These are phyloP conservation scores for Drosophila quinaria DNA, from an alignment of 2,888 invertebrate genomes.

Conservation along the genomic window DNA sequence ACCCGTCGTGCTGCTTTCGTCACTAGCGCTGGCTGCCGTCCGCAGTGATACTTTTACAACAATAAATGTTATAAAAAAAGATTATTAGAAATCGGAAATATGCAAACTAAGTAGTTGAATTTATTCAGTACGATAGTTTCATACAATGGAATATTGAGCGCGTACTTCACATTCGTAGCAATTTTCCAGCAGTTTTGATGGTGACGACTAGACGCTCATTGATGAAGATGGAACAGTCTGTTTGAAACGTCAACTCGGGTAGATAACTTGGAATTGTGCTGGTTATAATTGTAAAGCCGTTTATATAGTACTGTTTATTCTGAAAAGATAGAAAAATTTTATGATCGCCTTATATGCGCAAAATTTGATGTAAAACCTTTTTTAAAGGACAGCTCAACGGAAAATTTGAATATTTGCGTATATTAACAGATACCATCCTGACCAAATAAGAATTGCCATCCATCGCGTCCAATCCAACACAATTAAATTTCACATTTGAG, in stretches of 20 bases:
- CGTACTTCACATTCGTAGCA: neutral
- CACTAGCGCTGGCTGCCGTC: too few relatives aligned
- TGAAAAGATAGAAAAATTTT: neutral
- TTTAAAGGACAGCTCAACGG: slow-evolving; percentile 8
- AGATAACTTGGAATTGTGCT: slow-evolving; percentile 9
- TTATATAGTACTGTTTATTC: slow-evolving; percentile 4
- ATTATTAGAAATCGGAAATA: too few relatives aligned
- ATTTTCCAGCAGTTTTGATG: neutral
- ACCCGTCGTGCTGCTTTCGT: too few relatives aligned
- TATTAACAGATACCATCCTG: neutral
- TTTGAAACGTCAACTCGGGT: neutral
- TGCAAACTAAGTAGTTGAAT: too few relatives aligned
- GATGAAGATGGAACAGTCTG: neutral
- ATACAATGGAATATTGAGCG: too few relatives aligned
- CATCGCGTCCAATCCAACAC: neutral
- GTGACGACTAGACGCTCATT: neutral
- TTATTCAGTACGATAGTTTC: too few relatives aligned
- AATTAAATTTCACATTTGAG: neutral
- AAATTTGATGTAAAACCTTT: neutral
- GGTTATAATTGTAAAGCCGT: neutral
- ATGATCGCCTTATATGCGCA: neutral
- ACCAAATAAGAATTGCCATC: neutral
- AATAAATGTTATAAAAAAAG: too few relatives aligned
- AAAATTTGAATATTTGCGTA: neutral
- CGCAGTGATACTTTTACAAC: too few relatives aligned